Evolutionary conservation across 2,113 vertebrate species (phyloP).

Genomic region (Dipodomys spectabilis): DNA sequence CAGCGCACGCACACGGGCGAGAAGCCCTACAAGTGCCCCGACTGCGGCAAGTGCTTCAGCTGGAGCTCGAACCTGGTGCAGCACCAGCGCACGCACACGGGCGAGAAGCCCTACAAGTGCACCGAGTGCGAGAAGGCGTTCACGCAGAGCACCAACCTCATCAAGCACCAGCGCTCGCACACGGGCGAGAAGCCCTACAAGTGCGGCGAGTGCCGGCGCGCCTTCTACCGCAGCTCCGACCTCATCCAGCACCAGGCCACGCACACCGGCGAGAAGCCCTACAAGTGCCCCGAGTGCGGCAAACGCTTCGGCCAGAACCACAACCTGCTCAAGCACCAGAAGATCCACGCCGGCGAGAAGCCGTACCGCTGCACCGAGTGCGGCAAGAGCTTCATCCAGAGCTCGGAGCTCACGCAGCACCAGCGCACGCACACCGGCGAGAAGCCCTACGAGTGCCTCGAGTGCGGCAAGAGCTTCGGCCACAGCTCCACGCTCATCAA

Average conservation of each 20-base stretch:
- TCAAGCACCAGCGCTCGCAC: constrained; percentile 82
- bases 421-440: constrained; percentile 81
- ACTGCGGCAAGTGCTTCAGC: constrained; percentile 83
- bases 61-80: constrained; percentile 83
- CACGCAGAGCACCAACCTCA: constrained; percentile 83
- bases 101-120: constrained; percentile 84
- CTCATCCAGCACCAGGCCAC: constrained; percentile 84
- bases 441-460: constrained; percentile 82
- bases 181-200: constrained; percentile 82
- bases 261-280: constrained; percentile 81
- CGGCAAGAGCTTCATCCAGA: constrained; percentile 83
- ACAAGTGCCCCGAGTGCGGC: constrained; percentile 81
- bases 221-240: constrained; percentile 83
- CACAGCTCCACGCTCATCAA: constrained; percentile 83
- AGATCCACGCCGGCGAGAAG: constrained; percentile 82
- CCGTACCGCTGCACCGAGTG: constrained; percentile 82
- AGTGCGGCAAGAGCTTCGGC: constrained; percentile 82
- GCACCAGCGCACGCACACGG: constrained; percentile 82
- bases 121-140: constrained; percentile 82
- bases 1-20: constrained; percentile 79
- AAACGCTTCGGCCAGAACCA: constrained; percentile 83
- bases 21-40: constrained; percentile 83
- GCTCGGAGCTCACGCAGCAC: constrained; percentile 81
- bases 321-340: constrained; percentile 83
- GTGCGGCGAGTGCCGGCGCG: constrained; percentile 81